A percentile compares a stretch with the other conserved stretches of the same genome.
Conservation (phyloP, 2,113 vertebrate genomes). For the Pangasianodon hypophthalmus region DNA sequence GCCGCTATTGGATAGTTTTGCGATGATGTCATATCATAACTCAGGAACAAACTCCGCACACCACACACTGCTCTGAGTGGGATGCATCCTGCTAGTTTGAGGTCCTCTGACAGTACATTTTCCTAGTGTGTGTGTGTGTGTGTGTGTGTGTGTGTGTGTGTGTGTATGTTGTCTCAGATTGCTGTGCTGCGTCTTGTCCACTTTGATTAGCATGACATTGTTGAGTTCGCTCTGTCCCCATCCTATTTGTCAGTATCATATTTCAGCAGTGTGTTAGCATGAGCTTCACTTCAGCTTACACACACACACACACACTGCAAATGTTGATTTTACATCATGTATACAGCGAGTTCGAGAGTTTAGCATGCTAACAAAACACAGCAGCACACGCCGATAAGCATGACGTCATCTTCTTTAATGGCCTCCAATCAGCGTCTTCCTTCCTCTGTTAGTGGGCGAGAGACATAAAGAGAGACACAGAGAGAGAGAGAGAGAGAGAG, state of each 20-base stretch:
- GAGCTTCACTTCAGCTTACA: background rate
- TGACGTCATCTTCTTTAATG: conserved; percentile 36
- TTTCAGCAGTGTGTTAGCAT: background rate
- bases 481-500: background rate
- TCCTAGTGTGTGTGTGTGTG: background rate
- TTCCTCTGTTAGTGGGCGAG: background rate
- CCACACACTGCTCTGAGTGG: background rate
- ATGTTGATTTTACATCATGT: background rate
- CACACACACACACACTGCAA: background rate
- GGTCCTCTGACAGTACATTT: background rate
- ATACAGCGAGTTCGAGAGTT: background rate
- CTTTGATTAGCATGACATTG: conserved; percentile 1
- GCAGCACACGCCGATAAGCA: background rate
- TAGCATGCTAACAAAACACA: conserved; percentile 8
- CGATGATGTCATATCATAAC: background rate
- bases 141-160: background rate
- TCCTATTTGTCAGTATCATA: background rate
- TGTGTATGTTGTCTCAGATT: background rate
- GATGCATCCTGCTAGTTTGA: background rate
- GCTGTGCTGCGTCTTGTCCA: background rate
- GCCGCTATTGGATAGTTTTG: background rate
- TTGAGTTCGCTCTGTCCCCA: background rate
- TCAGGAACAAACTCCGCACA: background rate
- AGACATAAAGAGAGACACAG: background rate
- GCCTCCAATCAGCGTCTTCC: conserved; percentile 20